phyloP scores from a whole-genome alignment of 2,888 invertebrate species.

The Acanthopleura granulata region DNA sequence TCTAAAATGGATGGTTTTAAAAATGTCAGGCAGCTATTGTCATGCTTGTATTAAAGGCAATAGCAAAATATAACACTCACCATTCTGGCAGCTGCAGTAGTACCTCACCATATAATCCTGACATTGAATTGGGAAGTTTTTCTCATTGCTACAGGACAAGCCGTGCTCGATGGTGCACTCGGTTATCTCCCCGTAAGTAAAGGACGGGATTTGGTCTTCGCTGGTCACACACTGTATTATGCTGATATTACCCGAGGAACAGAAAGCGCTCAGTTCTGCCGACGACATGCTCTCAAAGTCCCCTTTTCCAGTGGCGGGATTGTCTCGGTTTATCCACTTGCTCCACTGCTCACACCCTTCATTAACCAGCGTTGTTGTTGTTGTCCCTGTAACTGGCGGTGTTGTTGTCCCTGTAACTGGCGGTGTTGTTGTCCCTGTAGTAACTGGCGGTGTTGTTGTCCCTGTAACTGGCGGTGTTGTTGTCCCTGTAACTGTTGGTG shows the following conservation, averaged over 20 bases:
- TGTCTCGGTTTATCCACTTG: conserved; percentile 50
- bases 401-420: conserved; percentile 16
- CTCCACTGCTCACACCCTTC: conserved; percentile 58
- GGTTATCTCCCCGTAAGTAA: conserved; percentile 44
- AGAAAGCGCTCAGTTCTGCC: conserved; percentile 36
- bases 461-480: conserved; percentile 7
- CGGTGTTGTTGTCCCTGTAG: conserved; percentile 23
- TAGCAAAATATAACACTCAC: neutral
- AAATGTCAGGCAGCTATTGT: no score
- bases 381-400: neutral
- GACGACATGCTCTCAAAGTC: conserved; percentile 47
- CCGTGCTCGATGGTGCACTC: conserved; percentile 76
- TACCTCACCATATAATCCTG: conserved; percentile 48
- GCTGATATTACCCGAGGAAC: conserved; percentile 41
- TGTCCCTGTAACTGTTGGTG: neutral
- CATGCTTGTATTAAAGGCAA: no score
- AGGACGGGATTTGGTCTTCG: conserved; percentile 36
- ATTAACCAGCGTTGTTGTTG: conserved; percentile 14
- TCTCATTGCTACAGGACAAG: conserved; percentile 75
- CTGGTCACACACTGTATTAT: conserved; percentile 55
- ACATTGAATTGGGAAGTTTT: conserved; percentile 39
- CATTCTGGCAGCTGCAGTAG: conserved; percentile 70
- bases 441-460: conserved; percentile 16
- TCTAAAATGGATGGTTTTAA: no score
- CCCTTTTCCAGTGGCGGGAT: conserved; percentile 43